A percentile compares a stretch with the other conserved stretches of the same genome.
phyloP scores from a whole-genome alignment of 2,113 vertebrate genomes.

The Salvelinus fontinalis region DNA sequence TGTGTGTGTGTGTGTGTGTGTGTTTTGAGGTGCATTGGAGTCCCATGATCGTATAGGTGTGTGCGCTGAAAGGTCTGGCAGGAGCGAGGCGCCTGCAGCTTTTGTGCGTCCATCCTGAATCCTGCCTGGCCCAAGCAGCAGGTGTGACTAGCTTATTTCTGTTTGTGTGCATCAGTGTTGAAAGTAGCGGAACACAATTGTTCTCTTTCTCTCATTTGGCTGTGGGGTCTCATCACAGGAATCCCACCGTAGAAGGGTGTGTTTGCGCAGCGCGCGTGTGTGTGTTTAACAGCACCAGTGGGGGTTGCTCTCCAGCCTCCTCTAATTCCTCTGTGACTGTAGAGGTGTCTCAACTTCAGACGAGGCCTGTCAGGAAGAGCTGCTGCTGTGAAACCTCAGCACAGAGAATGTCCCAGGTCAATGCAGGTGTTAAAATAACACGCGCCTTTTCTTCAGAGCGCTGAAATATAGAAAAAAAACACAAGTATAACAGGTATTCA shows the following conservation, averaged over 20 bases:
- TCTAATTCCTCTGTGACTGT: constrained; percentile 24
- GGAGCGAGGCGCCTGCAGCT: constrained; percentile 3
- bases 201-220: constrained; percentile 2
- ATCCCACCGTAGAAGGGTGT: constrained; percentile 21
- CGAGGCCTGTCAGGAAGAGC: constrained; percentile 8
- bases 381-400: constrained; percentile 6
- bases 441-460: too few relatives aligned
- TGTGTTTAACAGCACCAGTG: neutral
- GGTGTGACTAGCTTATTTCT: constrained; percentile 34
- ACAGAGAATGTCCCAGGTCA: constrained; percentile 17
- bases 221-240: constrained; percentile 23
- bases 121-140: constrained; percentile 34
- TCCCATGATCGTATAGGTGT: neutral
- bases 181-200: neutral
- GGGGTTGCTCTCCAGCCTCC: constrained; percentile 6
- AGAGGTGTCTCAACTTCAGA: constrained; percentile 5
- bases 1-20: neutral
- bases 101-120: constrained; percentile 52
- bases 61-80: constrained; percentile 1
- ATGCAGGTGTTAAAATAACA: constrained; percentile 18
- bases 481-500: neutral
- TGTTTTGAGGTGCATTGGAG: neutral
- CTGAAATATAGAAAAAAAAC: neutral
- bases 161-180: constrained; percentile 19
- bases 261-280: neutral